These are phyloP conservation scores for Aleiodes testaceus DNA, from an alignment of 2,888 invertebrate genomes.

Conservation along the genomic window DNA sequence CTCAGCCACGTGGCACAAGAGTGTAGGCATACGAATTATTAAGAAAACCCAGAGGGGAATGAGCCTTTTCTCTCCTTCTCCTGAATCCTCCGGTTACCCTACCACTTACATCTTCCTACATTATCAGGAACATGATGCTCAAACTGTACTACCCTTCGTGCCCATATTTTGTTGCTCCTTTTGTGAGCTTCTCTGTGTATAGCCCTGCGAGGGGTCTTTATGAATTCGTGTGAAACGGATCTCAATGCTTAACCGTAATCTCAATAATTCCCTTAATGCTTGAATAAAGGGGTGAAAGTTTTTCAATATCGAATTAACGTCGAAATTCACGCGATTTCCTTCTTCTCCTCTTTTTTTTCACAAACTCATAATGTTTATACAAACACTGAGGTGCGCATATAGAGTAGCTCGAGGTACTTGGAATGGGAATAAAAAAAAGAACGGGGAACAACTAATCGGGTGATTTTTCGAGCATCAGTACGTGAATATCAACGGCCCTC, in stretches of 20 bases:
- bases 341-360: too few relatives aligned
- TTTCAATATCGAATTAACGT: too few relatives aligned
- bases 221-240: slow-evolving; percentile 44
- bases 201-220: slow-evolving; percentile 41
- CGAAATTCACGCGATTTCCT: too few relatives aligned
- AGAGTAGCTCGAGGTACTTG: slow-evolving; percentile 13
- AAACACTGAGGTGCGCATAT: slow-evolving; percentile 22
- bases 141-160: slow-evolving; percentile 46
- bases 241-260: slow-evolving; percentile 42
- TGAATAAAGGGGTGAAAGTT: too few relatives aligned
- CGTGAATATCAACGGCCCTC: slow-evolving; percentile 71
- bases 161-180: slow-evolving; percentile 49
- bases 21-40: slow-evolving; percentile 63
- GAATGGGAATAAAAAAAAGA: slow-evolving; percentile 12
- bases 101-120: slow-evolving; percentile 55
- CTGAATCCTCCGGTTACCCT: slow-evolving; percentile 3
- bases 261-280: slow-evolving; percentile 29
- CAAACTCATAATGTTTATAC: too few relatives aligned
- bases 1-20: slow-evolving; percentile 40
- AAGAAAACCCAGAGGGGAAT: slow-evolving; percentile 58
- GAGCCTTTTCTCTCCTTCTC: slow-evolving; percentile 54
- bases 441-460: slow-evolving; percentile 67
- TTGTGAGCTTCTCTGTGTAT: slow-evolving; percentile 52
- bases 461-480: slow-evolving; percentile 72
- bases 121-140: slow-evolving; percentile 61